A percentile compares a stretch with the other conserved stretches of the same genome.
These are phyloP conservation scores for Cancer borealis DNA, from an alignment of 2,888 invertebrate species.

Conservation along the genomic window DNA sequence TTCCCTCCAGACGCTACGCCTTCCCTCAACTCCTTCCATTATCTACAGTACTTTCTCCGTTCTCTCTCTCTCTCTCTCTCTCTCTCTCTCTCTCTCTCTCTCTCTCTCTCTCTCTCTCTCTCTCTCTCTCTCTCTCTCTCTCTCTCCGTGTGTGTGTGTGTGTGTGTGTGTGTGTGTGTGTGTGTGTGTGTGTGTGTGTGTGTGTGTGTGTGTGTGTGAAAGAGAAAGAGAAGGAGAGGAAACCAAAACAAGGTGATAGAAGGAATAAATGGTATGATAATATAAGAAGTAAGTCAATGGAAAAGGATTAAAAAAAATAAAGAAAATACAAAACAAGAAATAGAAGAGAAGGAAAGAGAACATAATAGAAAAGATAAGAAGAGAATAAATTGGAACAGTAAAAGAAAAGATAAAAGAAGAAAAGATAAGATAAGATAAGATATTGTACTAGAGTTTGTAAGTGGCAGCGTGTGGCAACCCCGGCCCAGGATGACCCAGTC, in stretches of 20 bases:
- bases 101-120: no score
- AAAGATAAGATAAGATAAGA: no score
- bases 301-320: not conserved
- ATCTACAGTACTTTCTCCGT: not conserved
- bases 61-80: not conserved
- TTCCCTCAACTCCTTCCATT: not conserved
- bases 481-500: no score
- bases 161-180: no score
- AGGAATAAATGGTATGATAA: not conserved
- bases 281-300: not conserved
- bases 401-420: not conserved
- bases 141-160: no score
- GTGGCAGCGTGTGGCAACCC: no score
- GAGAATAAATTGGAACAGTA: not conserved
- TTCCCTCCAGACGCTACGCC: not conserved
- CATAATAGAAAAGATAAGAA: not conserved
- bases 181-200: not conserved
- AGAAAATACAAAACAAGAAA: not conserved
- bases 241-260: no score
- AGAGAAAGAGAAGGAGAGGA: no score
- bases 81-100: no score
- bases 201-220: not conserved
- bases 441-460: no score
- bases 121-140: no score
- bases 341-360: not conserved